Conservation (phyloP, 2,113 vertebrate genomes). For the Callionymus lyra region DNA sequence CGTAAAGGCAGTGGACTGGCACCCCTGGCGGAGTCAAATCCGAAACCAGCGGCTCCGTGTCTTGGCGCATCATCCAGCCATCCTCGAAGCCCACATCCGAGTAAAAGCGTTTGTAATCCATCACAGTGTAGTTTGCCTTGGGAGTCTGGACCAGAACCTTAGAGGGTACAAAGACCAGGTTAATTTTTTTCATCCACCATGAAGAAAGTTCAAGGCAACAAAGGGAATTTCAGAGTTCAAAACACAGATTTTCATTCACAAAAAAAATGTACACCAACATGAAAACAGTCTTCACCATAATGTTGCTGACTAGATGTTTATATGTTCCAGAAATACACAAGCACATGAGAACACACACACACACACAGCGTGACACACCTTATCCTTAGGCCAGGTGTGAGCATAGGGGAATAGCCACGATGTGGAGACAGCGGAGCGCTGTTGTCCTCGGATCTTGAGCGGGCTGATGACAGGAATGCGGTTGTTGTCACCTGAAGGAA, state of each 20-base stretch:
- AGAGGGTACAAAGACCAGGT: no score
- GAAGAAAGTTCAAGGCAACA: no score
- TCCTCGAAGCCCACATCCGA: constrained; percentile 79
- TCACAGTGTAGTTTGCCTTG: constrained; percentile 81
- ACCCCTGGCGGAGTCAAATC: constrained; percentile 73
- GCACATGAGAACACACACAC: not conserved
- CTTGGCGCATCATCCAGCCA: constrained; percentile 85
- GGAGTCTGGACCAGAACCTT: constrained; percentile 78
- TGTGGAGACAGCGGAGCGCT: constrained; percentile 86
- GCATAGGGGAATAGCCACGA: constrained; percentile 88
- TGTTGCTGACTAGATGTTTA: no score
- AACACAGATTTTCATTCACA: no score
- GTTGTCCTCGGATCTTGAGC: constrained; percentile 87
- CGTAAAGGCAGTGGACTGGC: constrained; percentile 82
- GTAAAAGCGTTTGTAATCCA: constrained; percentile 80
- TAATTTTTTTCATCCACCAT: no score
- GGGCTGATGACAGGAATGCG: constrained; percentile 86
- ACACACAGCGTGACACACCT: constrained; percentile 36
- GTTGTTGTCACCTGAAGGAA: constrained; percentile 82
- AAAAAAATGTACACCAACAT: no score
- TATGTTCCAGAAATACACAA: no score
- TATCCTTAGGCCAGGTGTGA: constrained; percentile 76
- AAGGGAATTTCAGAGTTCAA: no score
- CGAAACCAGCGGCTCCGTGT: constrained; percentile 76
- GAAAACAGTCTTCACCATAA: no score